Evolutionary conservation across 2,113 vertebrate species (phyloP).

Genomic region (Chrysochloris asiatica): DNA sequence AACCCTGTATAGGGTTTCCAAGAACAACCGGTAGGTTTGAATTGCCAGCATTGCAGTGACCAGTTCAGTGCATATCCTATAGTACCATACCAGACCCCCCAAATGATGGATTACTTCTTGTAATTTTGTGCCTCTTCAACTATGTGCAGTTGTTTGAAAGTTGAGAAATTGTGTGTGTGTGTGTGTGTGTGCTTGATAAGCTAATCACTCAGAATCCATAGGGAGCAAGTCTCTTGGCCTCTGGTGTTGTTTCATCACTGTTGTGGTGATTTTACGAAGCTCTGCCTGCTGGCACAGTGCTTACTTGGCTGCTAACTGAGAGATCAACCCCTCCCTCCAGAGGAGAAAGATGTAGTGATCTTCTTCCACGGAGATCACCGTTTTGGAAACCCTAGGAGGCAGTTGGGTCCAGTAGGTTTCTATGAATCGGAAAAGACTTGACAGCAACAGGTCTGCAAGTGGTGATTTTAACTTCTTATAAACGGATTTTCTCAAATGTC

Average conservation of each 20-base stretch:
- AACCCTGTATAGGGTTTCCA: too few species aligned
- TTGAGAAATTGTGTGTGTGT: neutral
- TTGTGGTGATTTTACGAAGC: conserved; percentile 25
- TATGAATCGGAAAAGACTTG: neutral
- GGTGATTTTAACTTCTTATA: conserved; percentile 49
- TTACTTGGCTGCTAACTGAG: neutral
- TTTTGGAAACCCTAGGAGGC: neutral
- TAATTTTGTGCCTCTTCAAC: neutral
- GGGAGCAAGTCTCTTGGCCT: neutral
- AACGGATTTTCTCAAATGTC: conserved; percentile 37
- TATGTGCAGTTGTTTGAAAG: conserved; percentile 4
- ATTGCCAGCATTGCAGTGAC: too few species aligned
- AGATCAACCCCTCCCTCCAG: neutral
- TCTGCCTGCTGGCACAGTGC: neutral
- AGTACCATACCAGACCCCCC: too few species aligned
- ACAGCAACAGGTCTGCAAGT: neutral
- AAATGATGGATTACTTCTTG: neutral
- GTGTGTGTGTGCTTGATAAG: neutral
- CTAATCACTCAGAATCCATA: neutral
- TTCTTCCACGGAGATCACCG: neutral
- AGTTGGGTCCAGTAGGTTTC: neutral
- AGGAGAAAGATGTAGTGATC: neutral
- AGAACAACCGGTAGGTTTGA: too few species aligned
- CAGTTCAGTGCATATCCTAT: too few species aligned
- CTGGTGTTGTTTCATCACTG: neutral